phyloP scores from a whole-genome alignment of 2,113 vertebrate genomes.

The Heliornis fulica region DNA sequence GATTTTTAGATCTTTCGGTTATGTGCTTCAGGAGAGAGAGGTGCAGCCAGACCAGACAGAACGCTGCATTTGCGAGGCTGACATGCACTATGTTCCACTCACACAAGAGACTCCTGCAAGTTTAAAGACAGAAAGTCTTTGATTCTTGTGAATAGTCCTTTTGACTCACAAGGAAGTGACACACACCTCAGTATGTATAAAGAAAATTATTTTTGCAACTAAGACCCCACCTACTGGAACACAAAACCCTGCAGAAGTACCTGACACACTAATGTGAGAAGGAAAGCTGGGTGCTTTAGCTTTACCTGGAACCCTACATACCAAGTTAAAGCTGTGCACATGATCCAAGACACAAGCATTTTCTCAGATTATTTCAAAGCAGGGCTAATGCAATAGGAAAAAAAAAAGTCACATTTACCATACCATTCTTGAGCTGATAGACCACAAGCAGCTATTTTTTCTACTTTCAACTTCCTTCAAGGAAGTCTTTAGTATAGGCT shows the following conservation, averaged over 20 bases:
- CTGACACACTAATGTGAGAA: neutral
- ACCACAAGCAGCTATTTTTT: neutral
- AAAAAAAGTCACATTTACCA: neutral
- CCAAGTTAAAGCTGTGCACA: neutral
- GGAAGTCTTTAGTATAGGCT: neutral
- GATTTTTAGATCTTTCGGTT: no score
- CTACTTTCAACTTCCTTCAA: neutral
- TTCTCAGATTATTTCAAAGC: neutral
- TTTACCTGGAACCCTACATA: neutral
- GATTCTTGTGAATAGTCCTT: neutral
- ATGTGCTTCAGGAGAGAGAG: neutral
- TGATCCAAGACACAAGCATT: neutral
- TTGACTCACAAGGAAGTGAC: constrained; percentile 15
- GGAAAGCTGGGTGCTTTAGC: neutral
- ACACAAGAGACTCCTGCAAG: neutral
- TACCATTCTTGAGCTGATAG: neutral
- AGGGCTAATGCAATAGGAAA: neutral
- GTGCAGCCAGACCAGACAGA: neutral
- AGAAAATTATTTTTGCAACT: neutral
- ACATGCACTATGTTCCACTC: neutral
- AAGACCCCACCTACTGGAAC: neutral
- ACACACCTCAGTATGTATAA: neutral
- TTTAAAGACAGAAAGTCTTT: neutral
- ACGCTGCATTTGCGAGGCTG: neutral
- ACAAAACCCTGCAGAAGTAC: constrained; percentile 1